Conservation (phyloP, 2,888 invertebrate genomes). For the Strigamia maritima region DNA sequence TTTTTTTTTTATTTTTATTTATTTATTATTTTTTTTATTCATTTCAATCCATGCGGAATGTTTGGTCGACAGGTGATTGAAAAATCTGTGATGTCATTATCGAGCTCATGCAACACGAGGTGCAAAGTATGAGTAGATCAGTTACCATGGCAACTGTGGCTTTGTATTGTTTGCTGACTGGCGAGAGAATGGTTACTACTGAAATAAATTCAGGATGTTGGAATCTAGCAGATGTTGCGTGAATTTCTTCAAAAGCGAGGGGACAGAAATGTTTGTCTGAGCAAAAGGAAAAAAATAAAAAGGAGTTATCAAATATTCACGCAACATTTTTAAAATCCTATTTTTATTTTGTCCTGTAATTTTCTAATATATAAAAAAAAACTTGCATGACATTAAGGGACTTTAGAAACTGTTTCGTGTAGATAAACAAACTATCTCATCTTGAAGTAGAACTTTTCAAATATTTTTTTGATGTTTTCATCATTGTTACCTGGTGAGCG, state of each 20-base stretch:
- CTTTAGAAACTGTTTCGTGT: too few relatives aligned
- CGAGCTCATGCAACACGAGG: conserved; percentile 24
- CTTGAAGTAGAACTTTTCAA: too few relatives aligned
- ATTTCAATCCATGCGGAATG: background rate
- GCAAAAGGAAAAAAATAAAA: background rate
- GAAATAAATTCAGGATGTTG: conserved; percentile 6
- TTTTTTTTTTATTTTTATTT: background rate
- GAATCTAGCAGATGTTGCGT: conserved; percentile 30
- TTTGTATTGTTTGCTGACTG: conserved; percentile 31
- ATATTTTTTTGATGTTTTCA: too few relatives aligned
- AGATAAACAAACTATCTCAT: too few relatives aligned
- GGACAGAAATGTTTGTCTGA: background rate
- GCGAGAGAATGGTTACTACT: conserved; percentile 21
- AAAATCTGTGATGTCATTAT: conserved; percentile 29
- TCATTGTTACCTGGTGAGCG: too few relatives aligned
- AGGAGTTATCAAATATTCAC: background rate
- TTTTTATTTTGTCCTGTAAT: background rate
- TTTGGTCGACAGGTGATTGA: conserved; percentile 22
- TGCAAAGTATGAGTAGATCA: conserved; percentile 22
- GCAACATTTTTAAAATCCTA: background rate
- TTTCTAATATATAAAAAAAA: too few relatives aligned
- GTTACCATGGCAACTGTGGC: conserved; percentile 28
- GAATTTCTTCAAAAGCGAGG: background rate
- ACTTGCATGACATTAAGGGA: too few relatives aligned
- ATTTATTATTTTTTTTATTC: background rate